Conservation (phyloP, 2,797 vertebrate species). For the Chrosomus eos region DNA sequence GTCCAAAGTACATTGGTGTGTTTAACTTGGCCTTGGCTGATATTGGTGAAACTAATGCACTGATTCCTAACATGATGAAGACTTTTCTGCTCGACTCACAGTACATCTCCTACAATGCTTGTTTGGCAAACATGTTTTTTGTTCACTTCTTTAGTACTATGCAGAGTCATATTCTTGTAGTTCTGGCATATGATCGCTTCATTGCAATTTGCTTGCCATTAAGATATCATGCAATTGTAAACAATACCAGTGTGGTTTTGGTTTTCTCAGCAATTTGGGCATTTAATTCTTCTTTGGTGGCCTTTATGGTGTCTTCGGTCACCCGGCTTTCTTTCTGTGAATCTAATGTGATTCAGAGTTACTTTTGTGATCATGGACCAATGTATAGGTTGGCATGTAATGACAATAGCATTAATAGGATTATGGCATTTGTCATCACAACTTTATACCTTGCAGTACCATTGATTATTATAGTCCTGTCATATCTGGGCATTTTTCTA, state of each 20-base stretch:
- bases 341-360: neutral
- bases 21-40: constrained; percentile 60
- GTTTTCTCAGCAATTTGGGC: neutral
- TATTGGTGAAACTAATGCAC: constrained; percentile 56
- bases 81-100: constrained; percentile 58
- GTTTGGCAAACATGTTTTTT: constrained; percentile 62
- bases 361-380: constrained; percentile 29
- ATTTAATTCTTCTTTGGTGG: neutral
- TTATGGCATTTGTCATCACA: constrained; percentile 34
- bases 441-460: constrained; percentile 49
- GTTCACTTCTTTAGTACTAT: constrained; percentile 50
- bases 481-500: constrained; percentile 45
- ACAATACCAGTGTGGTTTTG: constrained; percentile 32
- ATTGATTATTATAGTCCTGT: constrained; percentile 31
- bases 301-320: neutral
- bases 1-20: constrained; percentile 58
- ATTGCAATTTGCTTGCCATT: constrained; percentile 58
- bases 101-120: constrained; percentile 53
- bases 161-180: constrained; percentile 47
- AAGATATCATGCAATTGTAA: constrained; percentile 55
- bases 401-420: constrained; percentile 44
- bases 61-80: constrained; percentile 58
- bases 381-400: constrained; percentile 55
- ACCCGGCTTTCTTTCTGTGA: constrained; percentile 19
- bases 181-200: constrained; percentile 57